A percentile compares a stretch with the other conserved stretches of the same genome.
phyloP scores from a whole-genome alignment of 2,113 vertebrate genomes.

The Grantiella picta region DNA sequence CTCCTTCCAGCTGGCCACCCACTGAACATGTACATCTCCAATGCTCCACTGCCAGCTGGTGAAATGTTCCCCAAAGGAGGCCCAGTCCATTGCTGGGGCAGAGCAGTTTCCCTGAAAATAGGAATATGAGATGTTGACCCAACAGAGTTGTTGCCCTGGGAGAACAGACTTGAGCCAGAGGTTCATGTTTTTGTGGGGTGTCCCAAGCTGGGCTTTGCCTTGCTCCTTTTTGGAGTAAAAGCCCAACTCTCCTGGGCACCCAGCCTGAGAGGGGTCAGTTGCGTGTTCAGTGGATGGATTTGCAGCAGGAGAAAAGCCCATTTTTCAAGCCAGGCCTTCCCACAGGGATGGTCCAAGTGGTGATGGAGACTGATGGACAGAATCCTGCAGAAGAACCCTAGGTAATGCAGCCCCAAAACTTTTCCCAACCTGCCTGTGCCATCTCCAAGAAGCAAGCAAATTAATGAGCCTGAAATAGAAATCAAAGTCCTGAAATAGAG shows the following conservation, averaged over 20 bases:
- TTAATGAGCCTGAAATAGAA: background rate
- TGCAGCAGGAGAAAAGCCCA: background rate
- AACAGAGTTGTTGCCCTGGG: background rate
- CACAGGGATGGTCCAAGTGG: background rate
- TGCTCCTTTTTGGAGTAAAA: background rate
- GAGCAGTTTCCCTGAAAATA: background rate
- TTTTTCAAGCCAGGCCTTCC: background rate
- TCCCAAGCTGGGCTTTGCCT: background rate
- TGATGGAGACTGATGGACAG: rapidly evolving
- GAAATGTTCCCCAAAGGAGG: background rate
- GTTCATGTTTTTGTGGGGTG: background rate
- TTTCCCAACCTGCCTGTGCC: background rate
- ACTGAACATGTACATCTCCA: rapidly evolving
- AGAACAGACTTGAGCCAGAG: background rate
- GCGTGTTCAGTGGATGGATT: background rate
- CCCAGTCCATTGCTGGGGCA: background rate
- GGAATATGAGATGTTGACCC: background rate
- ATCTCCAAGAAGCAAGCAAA: background rate
- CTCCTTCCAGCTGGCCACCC: background rate
- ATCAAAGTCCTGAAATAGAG: background rate
- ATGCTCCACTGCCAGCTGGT: background rate
- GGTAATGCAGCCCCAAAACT: background rate
- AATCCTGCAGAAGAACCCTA: background rate
- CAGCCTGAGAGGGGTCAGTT: background rate
- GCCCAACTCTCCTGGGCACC: background rate